A percentile compares a stretch with the other conserved stretches of the same genome.
These are phyloP conservation scores for Gastracanthus pulcherrimus DNA, from an alignment of 2,888 invertebrate genomes.

Conservation along the genomic window DNA sequence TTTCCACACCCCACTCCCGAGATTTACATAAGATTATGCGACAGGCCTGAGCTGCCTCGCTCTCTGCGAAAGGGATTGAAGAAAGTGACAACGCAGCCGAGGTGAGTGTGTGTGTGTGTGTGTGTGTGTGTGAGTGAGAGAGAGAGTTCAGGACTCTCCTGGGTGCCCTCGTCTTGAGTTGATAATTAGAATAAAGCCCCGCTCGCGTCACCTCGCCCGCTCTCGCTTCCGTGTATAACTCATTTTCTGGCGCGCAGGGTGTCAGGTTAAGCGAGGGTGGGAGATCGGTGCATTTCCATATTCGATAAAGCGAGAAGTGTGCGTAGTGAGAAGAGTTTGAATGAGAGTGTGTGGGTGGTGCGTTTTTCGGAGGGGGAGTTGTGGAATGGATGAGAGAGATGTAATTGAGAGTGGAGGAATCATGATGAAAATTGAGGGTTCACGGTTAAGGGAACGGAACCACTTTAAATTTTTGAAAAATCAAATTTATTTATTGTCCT, in stretches of 20 bases:
- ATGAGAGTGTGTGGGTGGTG: too few relatives aligned
- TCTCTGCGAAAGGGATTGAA: slow-evolving; percentile 56
- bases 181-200: slow-evolving; percentile 71
- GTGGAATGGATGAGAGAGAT: too few relatives aligned
- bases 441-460: too few relatives aligned
- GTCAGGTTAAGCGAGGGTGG: background rate
- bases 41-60: slow-evolving; percentile 57
- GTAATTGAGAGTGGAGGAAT: too few relatives aligned
- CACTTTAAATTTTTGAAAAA: too few relatives aligned
- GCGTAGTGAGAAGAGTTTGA: background rate
- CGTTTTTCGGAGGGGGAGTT: too few relatives aligned
- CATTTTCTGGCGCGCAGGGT: slow-evolving; percentile 33
- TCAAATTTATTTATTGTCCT: too few relatives aligned
- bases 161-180: slow-evolving; percentile 68
- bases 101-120: slow-evolving; percentile 62
- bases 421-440: too few relatives aligned
- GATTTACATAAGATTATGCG: slow-evolving; percentile 76
- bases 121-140: slow-evolving; percentile 62
- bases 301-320: slow-evolving; percentile 31
- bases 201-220: slow-evolving; percentile 15
- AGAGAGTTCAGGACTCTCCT: slow-evolving; percentile 65
- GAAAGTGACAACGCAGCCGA: slow-evolving; percentile 51
- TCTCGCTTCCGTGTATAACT: slow-evolving; percentile 49
- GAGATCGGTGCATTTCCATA: slow-evolving; percentile 48
- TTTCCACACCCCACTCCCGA: too few relatives aligned